Conservation (phyloP, 2,888 invertebrate genomes). For the Netelia virgata region DNA sequence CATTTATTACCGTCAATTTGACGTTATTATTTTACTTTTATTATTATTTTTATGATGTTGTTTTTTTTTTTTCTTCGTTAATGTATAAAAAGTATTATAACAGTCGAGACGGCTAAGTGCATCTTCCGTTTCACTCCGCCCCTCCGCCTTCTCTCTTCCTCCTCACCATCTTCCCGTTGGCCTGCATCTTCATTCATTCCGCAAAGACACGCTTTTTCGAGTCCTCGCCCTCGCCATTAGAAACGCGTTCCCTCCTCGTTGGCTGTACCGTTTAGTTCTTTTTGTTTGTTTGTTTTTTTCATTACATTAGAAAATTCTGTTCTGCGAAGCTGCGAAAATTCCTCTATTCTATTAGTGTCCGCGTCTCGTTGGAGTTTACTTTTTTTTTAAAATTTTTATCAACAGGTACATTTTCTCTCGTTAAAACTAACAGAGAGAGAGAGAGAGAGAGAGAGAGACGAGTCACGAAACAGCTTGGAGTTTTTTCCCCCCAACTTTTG, state of each 20-base stretch:
- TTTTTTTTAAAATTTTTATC: slow-evolving; percentile 11
- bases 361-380: slow-evolving; percentile 18
- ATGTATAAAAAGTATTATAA: slow-evolving; percentile 28
- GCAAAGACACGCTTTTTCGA: slow-evolving; percentile 31
- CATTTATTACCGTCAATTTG: slow-evolving; percentile 57
- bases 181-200: slow-evolving; percentile 51
- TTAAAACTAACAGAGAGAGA: not conserved
- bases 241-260: slow-evolving; percentile 11
- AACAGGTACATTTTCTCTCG: slow-evolving; percentile 1
- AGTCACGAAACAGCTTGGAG: not conserved
- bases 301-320: slow-evolving; percentile 14
- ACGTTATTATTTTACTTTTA: slow-evolving; percentile 17
- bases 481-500: slow-evolving; percentile 11
- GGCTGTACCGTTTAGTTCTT: not conserved
- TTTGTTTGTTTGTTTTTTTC: not conserved
- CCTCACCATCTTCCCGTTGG: slow-evolving; percentile 9
- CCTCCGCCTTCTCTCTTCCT: not conserved
- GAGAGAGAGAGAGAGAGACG: not conserved
- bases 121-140: not conserved
- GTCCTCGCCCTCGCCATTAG: slow-evolving; percentile 15
- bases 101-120: slow-evolving; percentile 34
- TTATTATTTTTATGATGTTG: not conserved
- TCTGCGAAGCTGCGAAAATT: slow-evolving; percentile 33
- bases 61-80: slow-evolving; percentile 4
- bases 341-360: not conserved